Base-by-base conservation (phyloP, 2,113 vertebrate species). In the Perca fluviatilis region DNA sequence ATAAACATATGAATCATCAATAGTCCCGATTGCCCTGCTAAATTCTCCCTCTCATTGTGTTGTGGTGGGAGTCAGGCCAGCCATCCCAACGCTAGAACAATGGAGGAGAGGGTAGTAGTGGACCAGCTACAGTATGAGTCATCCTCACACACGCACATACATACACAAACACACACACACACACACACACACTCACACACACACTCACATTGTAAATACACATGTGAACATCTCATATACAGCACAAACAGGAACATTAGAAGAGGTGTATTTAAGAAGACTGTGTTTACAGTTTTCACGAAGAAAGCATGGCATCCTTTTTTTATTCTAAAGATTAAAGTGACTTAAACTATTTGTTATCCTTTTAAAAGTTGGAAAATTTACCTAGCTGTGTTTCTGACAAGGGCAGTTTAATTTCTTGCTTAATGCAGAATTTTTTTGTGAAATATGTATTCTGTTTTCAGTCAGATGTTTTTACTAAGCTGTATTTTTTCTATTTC, bases 41-140 rank as follows among this genome's bases (percentile, higher is more conserved):
- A 91, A 85, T 69, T 86, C 86, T 91, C 79, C 81, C 79, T 92
- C 76, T 91, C 87, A 95, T 95, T 95, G 95, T 96, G 91, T 94
- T 68, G 79, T 61, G 57, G 77, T 84, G 86, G 91, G 91, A 86
- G 83, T 83, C 64, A 57, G 77, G 73, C 66, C 84, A 88, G 85
- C 86, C 86, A 92, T 92, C 87, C 84, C 89, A 80, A 80, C 33
- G 51, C 67, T 85, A 80, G 90, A 94, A 96, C 95, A 96, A 95
- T 94, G 83, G 78, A 77, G 73, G 83, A 84, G 67, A 84, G 74
- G 51, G 73, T 47, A 78, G 67, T 61, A n/a, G 5, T 21, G 72
- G 56, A 82, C 81, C 56, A 14, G 68, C 60, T 25, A 73, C 4
- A 63, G 51, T 30, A 80, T 91, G 91, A 93, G 65, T 91, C 91